phyloP scores from a whole-genome alignment of 2,797 vertebrate genomes.

The Silurus aristotelis region DNA sequence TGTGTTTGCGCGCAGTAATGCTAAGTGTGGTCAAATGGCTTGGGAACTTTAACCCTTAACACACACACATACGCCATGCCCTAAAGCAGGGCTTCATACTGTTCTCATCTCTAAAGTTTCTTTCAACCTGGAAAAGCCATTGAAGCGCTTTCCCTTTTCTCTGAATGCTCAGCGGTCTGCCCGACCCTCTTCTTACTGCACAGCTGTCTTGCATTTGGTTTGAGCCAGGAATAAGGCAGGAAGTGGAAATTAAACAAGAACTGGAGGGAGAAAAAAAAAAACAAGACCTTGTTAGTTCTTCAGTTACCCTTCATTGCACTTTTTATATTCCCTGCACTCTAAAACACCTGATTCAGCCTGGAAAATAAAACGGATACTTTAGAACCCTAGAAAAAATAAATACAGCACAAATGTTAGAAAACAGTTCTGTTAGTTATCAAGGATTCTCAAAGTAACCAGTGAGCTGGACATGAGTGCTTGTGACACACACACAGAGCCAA shows the following conservation, averaged over 20 bases:
- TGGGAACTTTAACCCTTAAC: slow-evolving; percentile 32
- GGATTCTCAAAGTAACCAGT: slow-evolving; percentile 12
- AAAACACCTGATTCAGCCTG: slow-evolving; percentile 1
- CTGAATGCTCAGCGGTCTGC: slow-evolving; percentile 3
- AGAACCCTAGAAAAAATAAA: background rate
- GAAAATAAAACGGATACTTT: background rate
- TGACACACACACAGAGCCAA: slow-evolving; percentile 10
- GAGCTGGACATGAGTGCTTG: background rate
- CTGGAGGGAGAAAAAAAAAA: slow-evolving; percentile 13
- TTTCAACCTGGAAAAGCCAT: slow-evolving; percentile 57
- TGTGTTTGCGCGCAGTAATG: background rate
- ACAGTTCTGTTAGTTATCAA: slow-evolving; percentile 50
- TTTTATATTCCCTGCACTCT: background rate
- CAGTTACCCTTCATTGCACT: background rate
- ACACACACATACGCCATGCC: slow-evolving; percentile 15
- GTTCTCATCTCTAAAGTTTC: slow-evolving; percentile 33
- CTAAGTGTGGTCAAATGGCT: slow-evolving; percentile 7
- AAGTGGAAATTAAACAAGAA: slow-evolving; percentile 66
- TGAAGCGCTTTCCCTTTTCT: slow-evolving; percentile 48
- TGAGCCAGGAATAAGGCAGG: slow-evolving; percentile 63
- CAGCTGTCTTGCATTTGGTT: slow-evolving; percentile 66
- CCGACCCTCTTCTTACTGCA: slow-evolving; percentile 38
- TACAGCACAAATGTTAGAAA: background rate
- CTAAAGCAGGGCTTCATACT: slow-evolving; percentile 20
- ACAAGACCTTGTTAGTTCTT: slow-evolving; percentile 7